Percentiles rank a stretch among this genome's conserved stretches.
phyloP scores from a whole-genome alignment of 2,113 vertebrate genomes.

The Baryphthengus martii region DNA sequence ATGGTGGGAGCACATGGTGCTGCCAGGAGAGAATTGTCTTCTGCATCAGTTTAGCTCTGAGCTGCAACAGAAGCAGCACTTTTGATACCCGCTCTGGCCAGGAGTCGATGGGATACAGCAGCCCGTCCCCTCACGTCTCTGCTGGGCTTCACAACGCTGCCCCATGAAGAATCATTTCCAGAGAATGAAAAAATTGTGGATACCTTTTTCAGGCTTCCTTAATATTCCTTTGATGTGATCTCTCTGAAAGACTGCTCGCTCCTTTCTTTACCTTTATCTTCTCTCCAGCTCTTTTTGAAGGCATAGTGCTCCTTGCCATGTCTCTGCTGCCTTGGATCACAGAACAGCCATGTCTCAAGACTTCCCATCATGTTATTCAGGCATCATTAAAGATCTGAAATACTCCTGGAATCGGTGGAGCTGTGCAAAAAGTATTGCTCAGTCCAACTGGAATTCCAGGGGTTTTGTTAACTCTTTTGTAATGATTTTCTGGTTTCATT shows the following conservation, averaged over 20 bases:
- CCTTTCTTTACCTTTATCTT: not conserved
- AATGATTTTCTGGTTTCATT: not conserved
- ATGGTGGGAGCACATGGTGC: not conserved
- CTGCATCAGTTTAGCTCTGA: not conserved
- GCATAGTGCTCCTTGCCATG: not conserved
- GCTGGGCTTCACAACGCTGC: not conserved
- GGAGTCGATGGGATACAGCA: not conserved
- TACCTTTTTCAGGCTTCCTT: not conserved
- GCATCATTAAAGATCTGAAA: conserved; percentile 27
- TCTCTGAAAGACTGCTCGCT: not conserved
- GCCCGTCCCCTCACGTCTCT: not conserved
- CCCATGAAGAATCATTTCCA: not conserved
- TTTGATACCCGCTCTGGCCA: not conserved
- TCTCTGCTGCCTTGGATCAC: not conserved
- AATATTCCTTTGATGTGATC: not conserved
- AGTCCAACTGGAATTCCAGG: conserved; percentile 48
- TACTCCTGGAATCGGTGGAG: conserved; percentile 6
- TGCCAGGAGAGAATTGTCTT: not conserved
- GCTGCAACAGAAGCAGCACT: not conserved
- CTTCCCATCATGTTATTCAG: not conserved
- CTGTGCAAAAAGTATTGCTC: conserved; percentile 35
- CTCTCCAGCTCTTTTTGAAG: not conserved
- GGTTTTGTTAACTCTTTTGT: not conserved
- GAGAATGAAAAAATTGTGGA: not conserved
- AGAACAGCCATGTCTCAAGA: not conserved